Evolutionary conservation across 2,113 vertebrate genomes (phyloP).

Genomic region (Tenrec ecaudatus): DNA sequence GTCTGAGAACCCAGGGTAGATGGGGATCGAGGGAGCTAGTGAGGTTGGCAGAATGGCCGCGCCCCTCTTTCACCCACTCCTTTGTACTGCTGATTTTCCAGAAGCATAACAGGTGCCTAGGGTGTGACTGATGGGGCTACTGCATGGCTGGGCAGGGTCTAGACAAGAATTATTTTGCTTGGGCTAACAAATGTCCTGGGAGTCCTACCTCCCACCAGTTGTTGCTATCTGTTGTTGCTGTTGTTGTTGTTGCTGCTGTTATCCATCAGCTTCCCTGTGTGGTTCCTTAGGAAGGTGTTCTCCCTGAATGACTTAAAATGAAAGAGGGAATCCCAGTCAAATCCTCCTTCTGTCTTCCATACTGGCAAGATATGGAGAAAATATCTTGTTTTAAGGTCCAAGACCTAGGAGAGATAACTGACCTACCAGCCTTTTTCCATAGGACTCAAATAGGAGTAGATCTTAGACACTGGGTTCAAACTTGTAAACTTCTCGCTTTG

Average conservation of each 20-base stretch:
- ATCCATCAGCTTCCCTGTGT: neutral
- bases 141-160: neutral
- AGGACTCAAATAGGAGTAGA: neutral
- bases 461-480: neutral
- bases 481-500: neutral
- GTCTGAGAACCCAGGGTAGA: neutral
- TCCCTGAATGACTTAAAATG: neutral
- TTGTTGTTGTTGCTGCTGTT: too few species aligned
- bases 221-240: neutral
- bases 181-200: neutral
- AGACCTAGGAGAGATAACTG: neutral
- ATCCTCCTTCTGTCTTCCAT: neutral
- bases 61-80: fast-evolving
- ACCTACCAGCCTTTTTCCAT: neutral
- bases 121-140: neutral
- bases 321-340: neutral
- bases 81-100: neutral
- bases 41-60: neutral
- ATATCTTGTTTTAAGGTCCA: neutral
- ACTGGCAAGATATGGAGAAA: neutral
- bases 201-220: fast-evolving
- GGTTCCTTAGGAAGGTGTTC: neutral
- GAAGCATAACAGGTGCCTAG: neutral
- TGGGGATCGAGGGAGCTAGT: too few species aligned
- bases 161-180: neutral